Base-by-base conservation (phyloP, 2,888 invertebrate genomes). In the Serripes groenlandicus region DNA sequence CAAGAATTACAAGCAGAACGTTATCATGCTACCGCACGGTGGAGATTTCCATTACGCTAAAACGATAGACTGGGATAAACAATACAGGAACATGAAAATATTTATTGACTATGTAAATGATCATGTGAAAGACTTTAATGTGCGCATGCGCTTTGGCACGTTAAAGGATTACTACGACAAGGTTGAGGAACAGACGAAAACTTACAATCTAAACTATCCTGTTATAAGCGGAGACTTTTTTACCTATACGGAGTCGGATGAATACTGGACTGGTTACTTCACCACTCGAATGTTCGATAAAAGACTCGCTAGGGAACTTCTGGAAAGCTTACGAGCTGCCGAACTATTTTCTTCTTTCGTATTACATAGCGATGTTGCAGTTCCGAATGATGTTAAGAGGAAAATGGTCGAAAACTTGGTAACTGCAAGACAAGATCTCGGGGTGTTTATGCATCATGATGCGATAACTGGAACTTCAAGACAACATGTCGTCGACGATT, bases 241-340 rank as follows among this genome's bases (percentile, higher is more conserved):
- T 94, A 98, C 98, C 0, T 99, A 99, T 94, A 97, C 98, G 0
- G 99, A 99, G 92, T 66, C 81, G 26, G 77, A 83, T 23, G 98
- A 98, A 0, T 99, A 99, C 94, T 99, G 99, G 99, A 98, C 98
- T 4, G 99, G 99, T 0, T 99, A 98, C 94, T 99, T 96, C 94
- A 98, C 98, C 0, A 98, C 98, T 0, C 95, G 95, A 26, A 95
- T 95, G 3, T 95, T 92, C 88, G 98, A 75, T 97, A 98, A 93
- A 95, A 97, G 91, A 49, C 90, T 42, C 95, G 99, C 18, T 21
- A 68, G 92, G 11, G 95, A 98, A 90, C 89, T 94, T 26, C 91
- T 93, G 68, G 90, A 94, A 54, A 78, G 86, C 30, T 78, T 93
- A 3, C 81, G 92, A 35, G 89, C 90, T 28, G 92, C 93, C 3